Base-by-base conservation (phyloP, 2,888 invertebrate species). In the Polydrusus tereticollis region DNA sequence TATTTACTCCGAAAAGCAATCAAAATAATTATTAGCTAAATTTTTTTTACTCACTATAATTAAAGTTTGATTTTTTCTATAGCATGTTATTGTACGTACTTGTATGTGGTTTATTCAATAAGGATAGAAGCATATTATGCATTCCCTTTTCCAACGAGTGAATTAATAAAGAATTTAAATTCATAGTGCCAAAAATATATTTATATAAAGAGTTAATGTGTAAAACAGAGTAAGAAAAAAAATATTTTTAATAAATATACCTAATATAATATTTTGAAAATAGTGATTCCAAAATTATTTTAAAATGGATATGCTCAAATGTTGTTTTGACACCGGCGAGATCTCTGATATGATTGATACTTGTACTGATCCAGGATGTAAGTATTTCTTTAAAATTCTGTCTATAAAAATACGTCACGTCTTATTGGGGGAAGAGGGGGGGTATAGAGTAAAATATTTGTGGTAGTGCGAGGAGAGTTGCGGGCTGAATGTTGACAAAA, bases 341-440 rank as follows among this genome's bases (percentile, higher is more conserved):
- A 87, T 92, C 38, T 90, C 92, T 14, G 93, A 94, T 83, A 89
- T 93, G 82, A 86, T 94, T 75, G 94, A 94, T 80, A 89, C 91
- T 18, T 94, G 94, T 84, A 92, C 94, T 52, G 93, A 93, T 86
- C 91, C 93, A 69, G 90, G 92, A 82, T 94, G 94, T 94, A 88
- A 94, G 94, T 93, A 67, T 33, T 33, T 33, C 33, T 10, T 33
- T 33, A 5, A 10, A 10, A 33, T 33, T 10, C 3, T 33, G 7
- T 33, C 10, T 33, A 33, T 33, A 33, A 33, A 7, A n/a, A n/a
- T n/a, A n/a, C n/a, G n/a, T n/a, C n/a, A n/a, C n/a, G n/a, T n/a
- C n/a, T n/a, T n/a, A n/a, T n/a, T n/a, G n/a, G n/a, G n/a, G n/a
- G n/a, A n/a, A n/a, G n/a, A n/a, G n/a, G n/a, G n/a, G n/a, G n/a